Base-by-base conservation (phyloP, 2,888 invertebrate genomes). In the Desoria tigrina region DNA sequence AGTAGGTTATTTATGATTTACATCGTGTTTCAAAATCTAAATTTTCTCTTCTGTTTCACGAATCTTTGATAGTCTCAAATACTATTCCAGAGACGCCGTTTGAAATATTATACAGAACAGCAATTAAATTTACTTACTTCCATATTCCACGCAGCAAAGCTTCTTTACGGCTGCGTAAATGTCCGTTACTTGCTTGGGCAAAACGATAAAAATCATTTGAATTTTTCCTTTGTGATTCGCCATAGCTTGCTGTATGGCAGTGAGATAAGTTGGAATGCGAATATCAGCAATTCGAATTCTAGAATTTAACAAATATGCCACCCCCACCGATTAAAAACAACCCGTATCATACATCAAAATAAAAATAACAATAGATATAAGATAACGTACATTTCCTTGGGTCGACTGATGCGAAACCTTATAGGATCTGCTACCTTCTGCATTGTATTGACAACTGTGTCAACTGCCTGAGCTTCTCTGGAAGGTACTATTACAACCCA, bases 181-280 rank as follows among this genome's bases (percentile, higher is more conserved):
- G 37, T 72, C 72, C 3, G 42, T 28, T 1, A 58, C 65, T 45
- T 65, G 58, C 23, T 55, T 54, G 0, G 67, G 62, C 26, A 74
- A 61, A 27, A 74, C 55, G 4, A 63, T 53, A 53, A 74, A 68
- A 1, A 74, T 49, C 69, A 74, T 61, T 55, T 74, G 69, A 9
- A 74, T 14, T 2, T 54, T 39, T 4, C 59, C 54, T 18, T 59
- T 58, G 32, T 62, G 45, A 11, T 63, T 55, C 9, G 62, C 58
- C 63, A 71, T 65, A 0, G 62, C 57, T 37, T 45, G 42, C 7
- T 68, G 62, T 24, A 74, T 66, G 0, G 65, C 65, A 21, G 58
- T 32, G 4, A 67, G 54, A 51, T 69, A 72, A 2, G 64, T 64
- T 3, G 61, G 56, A 21, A 68, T 56, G 9, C 66, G 54, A 39